Percentiles rank a stretch among this genome's conserved stretches.
phyloP scores from a whole-genome alignment of 2,888 invertebrate species.

The Aleiodes alternator region DNA sequence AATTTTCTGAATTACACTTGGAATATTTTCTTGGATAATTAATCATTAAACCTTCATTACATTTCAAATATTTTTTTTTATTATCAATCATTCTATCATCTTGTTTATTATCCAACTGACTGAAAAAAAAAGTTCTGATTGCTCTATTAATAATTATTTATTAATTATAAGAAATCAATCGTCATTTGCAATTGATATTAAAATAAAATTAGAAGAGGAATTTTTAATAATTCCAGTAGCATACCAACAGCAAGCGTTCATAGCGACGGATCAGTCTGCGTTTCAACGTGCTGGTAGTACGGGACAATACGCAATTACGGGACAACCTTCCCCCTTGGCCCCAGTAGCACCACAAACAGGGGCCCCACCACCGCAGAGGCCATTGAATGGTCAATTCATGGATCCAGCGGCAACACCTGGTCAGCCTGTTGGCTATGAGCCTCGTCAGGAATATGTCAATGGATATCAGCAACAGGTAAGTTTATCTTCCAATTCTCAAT shows the following conservation, averaged over 20 bases:
- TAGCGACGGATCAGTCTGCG: slow-evolving; percentile 73
- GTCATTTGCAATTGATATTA: background rate
- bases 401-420: slow-evolving; percentile 71
- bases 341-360: slow-evolving; percentile 69
- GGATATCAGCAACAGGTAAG: slow-evolving; percentile 75
- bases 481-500: slow-evolving; percentile 26
- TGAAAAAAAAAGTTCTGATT: slow-evolving; percentile 15
- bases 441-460: slow-evolving; percentile 75
- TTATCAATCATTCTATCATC: too few species aligned
- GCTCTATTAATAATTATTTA: background rate
- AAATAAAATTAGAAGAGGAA: slow-evolving; percentile 31
- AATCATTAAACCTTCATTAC: too few species aligned
- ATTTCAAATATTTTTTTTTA: too few species aligned
- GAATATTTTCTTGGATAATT: too few species aligned
- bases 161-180: background rate
- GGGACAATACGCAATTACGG: slow-evolving; percentile 74
- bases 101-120: background rate
- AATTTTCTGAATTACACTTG: too few species aligned
- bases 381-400: slow-evolving; percentile 75
- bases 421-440: slow-evolving; percentile 71
- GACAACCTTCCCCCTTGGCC: slow-evolving; percentile 71
- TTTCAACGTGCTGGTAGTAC: slow-evolving; percentile 73
- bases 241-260: slow-evolving; percentile 74
- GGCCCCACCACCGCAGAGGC: slow-evolving; percentile 69
- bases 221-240: slow-evolving; percentile 65